Base-by-base conservation (phyloP, 2,888 invertebrate species). In the Ischnus inquisitorius region DNA sequence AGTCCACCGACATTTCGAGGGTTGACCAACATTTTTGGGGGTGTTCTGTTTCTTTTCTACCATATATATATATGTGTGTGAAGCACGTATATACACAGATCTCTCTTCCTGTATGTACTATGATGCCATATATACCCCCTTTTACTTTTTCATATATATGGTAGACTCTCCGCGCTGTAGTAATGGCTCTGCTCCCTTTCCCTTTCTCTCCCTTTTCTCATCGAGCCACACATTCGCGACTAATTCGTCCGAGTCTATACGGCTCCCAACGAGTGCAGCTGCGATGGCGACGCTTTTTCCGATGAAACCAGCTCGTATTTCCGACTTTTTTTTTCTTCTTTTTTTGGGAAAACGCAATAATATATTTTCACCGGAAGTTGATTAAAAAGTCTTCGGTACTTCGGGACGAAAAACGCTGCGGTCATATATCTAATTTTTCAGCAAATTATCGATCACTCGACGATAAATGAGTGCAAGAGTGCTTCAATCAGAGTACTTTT, bases 201-300 rank as follows among this genome's bases (percentile, higher is more conserved):
- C 62, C 22, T 71, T 76, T 83, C 85, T 84, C 57, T 75, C 60
- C 78, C 69, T 54, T 43, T 80, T 82, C 68, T 79, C 64, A 78
- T 84, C 87, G 83, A 84, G 84, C 83, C 87, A 71, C 83, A 84
- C 86, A 87, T 84, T 88, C 86, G 83, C 84, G 85, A 90, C 89
- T 90, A 84, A 88, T 90, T 89, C 89, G 89, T 89, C 89, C 87
- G 86, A 86, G 84, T 82, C 82, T 81, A 8, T 34, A 34, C 69
- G 28, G 74, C 60, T 69, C 34, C 43, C 19, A 10, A 67, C 22
- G 43, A 62, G 67, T 54, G 84, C 84, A 81, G 81, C 83, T 84
- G 83, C 83, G 68, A 83, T 83, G 78, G 84, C 84, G 54, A 54
- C 54, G 54, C 54, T 54, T 22, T 1, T 12, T 22, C 19, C 54